phyloP scores from a whole-genome alignment of 2,797 vertebrate species.

The Catostomus latipinnis region DNA sequence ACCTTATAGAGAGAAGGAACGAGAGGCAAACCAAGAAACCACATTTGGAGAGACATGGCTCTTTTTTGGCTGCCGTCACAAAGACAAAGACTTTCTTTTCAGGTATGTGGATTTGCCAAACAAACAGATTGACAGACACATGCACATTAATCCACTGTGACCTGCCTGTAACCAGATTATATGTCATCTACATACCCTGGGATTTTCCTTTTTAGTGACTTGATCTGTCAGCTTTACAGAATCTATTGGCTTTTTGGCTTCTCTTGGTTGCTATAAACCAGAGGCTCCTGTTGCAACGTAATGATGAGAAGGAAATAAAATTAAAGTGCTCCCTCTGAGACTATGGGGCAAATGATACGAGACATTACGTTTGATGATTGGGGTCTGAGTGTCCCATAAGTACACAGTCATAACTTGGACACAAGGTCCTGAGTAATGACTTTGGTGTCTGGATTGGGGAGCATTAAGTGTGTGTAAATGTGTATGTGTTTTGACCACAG shows the following conservation, averaged over 20 bases:
- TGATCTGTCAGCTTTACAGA: conserved; percentile 1
- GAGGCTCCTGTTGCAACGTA: conserved; percentile 30
- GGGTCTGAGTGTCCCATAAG: conserved; percentile 32
- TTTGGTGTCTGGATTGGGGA: conserved; percentile 7
- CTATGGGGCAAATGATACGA: conserved; percentile 46
- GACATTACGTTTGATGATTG: conserved; percentile 42
- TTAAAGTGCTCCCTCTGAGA: conserved; percentile 56
- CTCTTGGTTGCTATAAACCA: conserved; percentile 15
- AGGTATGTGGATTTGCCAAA: conserved; percentile 73
- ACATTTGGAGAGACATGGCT: conserved; percentile 89
- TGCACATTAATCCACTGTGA: background rate
- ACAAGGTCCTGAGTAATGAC: conserved; percentile 41
- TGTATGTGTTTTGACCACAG: background rate
- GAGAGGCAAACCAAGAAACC: conserved; percentile 70
- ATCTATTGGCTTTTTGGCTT: background rate
- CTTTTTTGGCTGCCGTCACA: conserved; percentile 93
- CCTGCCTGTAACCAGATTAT: no score
- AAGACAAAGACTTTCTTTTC: conserved; percentile 89
- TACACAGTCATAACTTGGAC: conserved; percentile 35
- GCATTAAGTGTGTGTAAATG: conserved; percentile 25
- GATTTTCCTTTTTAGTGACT: background rate
- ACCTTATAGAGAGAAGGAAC: conserved; percentile 85
- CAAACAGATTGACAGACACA: background rate
- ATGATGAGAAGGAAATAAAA: conserved; percentile 48
- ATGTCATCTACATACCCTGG: background rate